Conservation (phyloP, 92 coral and sea anemone genomes). For the Palythoa caribaeorum region DNA sequence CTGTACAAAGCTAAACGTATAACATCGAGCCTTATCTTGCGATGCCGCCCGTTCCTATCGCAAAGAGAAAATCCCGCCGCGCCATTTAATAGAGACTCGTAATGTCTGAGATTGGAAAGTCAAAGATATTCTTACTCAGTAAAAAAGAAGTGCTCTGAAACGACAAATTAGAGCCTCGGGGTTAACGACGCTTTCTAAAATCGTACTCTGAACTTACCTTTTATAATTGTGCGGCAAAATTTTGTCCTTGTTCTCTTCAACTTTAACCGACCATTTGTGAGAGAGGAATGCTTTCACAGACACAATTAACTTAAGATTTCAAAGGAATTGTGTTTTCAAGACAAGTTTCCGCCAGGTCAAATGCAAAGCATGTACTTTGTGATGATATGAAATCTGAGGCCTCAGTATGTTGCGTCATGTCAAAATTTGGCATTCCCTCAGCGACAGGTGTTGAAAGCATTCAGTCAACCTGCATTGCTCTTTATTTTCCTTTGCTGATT, state of each 20-base stretch:
- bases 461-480: constrained; percentile 3
- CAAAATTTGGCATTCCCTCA: neutral
- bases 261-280: neutral
- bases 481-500: neutral
- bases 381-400: constrained; percentile 33
- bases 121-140: neutral
- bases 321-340: constrained; percentile 35
- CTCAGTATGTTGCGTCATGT: constrained; percentile 21
- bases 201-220: neutral
- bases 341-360: constrained; percentile 31
- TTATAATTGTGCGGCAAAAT: neutral
- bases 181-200: neutral
- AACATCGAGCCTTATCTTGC: neutral
- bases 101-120: neutral
- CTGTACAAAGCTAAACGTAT: neutral
- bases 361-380: constrained; percentile 8
- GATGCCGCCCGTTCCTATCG: neutral
- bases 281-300: constrained; percentile 10
- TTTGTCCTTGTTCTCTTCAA: constrained; percentile 2
- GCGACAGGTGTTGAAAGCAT: constrained; percentile 25
- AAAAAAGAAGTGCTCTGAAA: neutral
- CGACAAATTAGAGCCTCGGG: neutral
- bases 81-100: neutral
- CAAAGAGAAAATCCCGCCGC: neutral
- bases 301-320: constrained; percentile 36